These are phyloP conservation scores for Lasioglossum villosulum DNA, from an alignment of 2,888 invertebrate species.

Conservation along the genomic window DNA sequence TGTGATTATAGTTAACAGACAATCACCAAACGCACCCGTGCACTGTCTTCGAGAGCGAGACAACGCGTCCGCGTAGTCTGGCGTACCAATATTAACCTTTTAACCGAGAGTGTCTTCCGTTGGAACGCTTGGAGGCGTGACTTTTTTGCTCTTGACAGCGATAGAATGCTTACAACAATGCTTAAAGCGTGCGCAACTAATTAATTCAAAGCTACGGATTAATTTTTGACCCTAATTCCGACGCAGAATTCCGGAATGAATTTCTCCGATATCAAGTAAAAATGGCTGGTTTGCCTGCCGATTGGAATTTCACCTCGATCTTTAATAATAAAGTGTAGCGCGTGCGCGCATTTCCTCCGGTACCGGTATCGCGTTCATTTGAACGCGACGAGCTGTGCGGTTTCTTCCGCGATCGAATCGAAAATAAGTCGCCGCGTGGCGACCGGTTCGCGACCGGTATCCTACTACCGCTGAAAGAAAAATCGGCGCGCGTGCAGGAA, in stretches of 20 bases:
- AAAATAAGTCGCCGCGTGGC: conserved; percentile 39
- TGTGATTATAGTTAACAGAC: conserved; percentile 26
- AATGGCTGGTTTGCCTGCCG: neutral
- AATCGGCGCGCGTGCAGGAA: conserved; percentile 18
- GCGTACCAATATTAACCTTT: neutral
- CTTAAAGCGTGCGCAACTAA: neutral
- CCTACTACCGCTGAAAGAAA: conserved; percentile 19
- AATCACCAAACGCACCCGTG: conserved; percentile 37
- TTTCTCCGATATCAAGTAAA: neutral
- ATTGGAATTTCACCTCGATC: neutral
- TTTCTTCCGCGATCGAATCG: conserved; percentile 63
- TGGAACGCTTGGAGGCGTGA: neutral
- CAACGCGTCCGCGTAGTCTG: neutral
- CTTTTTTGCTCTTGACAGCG: neutral
- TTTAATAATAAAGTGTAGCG: neutral
- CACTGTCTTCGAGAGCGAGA: neutral
- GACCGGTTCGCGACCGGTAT: conserved; percentile 40
- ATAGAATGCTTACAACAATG: neutral
- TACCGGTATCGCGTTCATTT: conserved; percentile 43
- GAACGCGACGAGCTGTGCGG: conserved; percentile 50
- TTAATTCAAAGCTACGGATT: neutral
- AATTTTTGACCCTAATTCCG: neutral
- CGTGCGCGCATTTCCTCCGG: neutral
- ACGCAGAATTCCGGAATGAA: neutral
- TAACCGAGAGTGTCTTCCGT: neutral